Conservation (phyloP, 2,113 vertebrate genomes). For the Microcebus murinus region DNA sequence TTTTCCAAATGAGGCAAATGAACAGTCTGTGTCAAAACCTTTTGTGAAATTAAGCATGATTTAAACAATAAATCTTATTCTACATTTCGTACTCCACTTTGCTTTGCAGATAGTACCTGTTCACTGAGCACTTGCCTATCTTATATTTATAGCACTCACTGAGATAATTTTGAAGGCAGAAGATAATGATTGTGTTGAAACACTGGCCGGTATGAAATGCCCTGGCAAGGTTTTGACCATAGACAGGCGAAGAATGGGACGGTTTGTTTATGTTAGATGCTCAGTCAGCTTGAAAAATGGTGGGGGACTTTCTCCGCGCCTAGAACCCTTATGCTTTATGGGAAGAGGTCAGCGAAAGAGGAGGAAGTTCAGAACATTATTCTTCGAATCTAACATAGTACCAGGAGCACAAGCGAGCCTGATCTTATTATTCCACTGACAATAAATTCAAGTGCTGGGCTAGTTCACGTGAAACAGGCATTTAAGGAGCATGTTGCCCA, state of each 20-base stretch:
- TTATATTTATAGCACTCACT: slow-evolving; percentile 47
- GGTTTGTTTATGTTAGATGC: slow-evolving; percentile 68
- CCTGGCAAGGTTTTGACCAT: slow-evolving; percentile 1
- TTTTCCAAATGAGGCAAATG: neutral
- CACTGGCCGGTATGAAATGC: neutral
- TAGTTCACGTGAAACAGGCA: slow-evolving; percentile 28
- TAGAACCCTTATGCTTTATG: slow-evolving; percentile 72
- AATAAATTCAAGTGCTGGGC: slow-evolving; percentile 63
- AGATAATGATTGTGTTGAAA: slow-evolving; percentile 40
- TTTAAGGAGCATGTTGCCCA: neutral
- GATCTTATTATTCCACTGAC: slow-evolving; percentile 58
- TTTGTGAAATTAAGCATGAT: neutral
- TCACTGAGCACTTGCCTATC: slow-evolving; percentile 26
- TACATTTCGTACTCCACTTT: neutral
- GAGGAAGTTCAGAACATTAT: slow-evolving; percentile 66
- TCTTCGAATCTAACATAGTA: slow-evolving; percentile 65
- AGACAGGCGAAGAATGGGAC: slow-evolving; percentile 24
- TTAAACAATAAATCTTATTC: neutral
- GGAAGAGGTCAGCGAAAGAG: slow-evolving; percentile 69
- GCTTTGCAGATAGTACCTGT: neutral
- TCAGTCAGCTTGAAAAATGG: slow-evolving; percentile 62
- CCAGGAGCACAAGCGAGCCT: slow-evolving; percentile 70
- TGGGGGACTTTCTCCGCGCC: neutral
- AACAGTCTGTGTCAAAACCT: neutral
- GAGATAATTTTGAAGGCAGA: slow-evolving; percentile 58